These are phyloP conservation scores for Lepidocolaptes lacrymiger DNA, from an alignment of 2,797 vertebrate species.

Conservation along the genomic window DNA sequence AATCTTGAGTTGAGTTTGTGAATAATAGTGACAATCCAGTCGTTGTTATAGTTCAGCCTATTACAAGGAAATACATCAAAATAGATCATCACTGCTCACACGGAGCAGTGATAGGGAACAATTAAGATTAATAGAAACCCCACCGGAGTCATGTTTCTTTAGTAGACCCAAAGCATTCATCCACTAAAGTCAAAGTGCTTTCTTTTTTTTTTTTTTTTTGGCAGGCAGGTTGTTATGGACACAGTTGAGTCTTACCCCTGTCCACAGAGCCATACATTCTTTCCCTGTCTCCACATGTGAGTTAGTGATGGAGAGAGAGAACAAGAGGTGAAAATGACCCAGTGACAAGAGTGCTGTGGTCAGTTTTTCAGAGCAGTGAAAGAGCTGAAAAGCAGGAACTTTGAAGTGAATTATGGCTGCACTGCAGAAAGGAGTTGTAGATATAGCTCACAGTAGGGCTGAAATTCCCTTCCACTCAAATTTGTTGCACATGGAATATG, in stretches of 20 bases:
- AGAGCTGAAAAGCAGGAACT: neutral
- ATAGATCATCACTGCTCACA: neutral
- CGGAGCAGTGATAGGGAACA: neutral
- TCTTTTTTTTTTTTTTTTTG: neutral
- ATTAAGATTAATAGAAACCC: neutral
- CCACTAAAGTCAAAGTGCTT: neutral
- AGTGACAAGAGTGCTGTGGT: neutral
- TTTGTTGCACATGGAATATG: neutral
- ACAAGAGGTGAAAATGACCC: neutral
- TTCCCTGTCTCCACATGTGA: neutral
- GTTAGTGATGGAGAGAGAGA: neutral
- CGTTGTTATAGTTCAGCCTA: neutral
- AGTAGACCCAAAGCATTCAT: neutral
- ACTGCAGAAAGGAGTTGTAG: neutral
- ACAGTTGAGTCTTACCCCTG: neutral
- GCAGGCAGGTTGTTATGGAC: fast-evolving
- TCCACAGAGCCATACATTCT: neutral
- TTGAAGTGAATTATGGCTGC: neutral
- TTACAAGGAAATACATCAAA: neutral
- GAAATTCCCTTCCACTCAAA: neutral
- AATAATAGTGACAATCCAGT: neutral
- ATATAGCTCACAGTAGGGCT: neutral
- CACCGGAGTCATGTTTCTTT: neutral
- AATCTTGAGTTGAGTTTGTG: neutral
- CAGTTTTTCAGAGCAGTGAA: neutral